Evolutionary conservation across 2,797 vertebrate species (phyloP).

Genomic region (Pyrocephalus nanus): DNA sequence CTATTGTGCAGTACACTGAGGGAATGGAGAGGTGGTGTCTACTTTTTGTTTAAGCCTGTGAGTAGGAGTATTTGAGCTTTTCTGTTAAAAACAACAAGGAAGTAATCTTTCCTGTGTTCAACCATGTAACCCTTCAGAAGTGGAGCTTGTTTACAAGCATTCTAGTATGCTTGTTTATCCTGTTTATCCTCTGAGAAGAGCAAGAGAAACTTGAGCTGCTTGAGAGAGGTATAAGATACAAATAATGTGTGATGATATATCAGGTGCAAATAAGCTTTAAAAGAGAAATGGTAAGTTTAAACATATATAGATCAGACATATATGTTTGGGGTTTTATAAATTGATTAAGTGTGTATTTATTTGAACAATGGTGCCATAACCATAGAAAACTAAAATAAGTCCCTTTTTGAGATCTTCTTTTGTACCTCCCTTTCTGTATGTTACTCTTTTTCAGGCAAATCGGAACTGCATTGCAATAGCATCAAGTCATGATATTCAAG

Average conservation of each 20-base stretch:
- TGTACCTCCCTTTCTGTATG: not conserved
- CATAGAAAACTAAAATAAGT: not conserved
- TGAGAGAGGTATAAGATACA: not conserved
- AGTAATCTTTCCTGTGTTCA: not conserved
- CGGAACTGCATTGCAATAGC: slow-evolving; percentile 97
- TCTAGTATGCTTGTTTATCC: not conserved
- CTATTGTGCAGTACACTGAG: not conserved
- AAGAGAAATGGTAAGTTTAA: not conserved
- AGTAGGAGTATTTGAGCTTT: not conserved
- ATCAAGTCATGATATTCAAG: slow-evolving; percentile 97
- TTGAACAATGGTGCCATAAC: not conserved
- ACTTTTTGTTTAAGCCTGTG: not conserved
- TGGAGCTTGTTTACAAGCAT: not conserved
- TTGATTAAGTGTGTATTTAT: not conserved
- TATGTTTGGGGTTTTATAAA: not conserved
- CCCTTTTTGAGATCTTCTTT: not conserved
- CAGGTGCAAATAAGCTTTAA: not conserved
- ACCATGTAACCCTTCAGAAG: not conserved
- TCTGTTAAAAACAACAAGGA: not conserved
- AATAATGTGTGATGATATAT: not conserved
- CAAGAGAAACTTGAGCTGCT: not conserved
- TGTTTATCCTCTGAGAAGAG: not conserved
- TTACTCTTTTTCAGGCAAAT: slow-evolving; percentile 85
- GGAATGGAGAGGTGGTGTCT: not conserved
- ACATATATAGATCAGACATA: not conserved